Base-by-base conservation (phyloP, 2,888 invertebrate species). In the Tiphia femorata region DNA sequence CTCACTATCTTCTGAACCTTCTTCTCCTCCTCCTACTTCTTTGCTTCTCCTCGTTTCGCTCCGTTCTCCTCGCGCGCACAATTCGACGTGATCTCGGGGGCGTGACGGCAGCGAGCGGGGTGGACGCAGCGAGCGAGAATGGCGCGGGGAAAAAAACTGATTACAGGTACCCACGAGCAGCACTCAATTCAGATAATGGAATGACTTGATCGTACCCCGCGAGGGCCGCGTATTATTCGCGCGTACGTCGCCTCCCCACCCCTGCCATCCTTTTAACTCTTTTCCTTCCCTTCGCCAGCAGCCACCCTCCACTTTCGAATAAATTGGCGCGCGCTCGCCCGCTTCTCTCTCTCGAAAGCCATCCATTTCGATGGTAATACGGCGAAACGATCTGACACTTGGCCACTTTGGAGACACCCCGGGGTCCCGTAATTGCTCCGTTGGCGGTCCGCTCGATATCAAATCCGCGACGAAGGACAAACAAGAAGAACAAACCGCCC, bases 151-250 rank as follows among this genome's bases (percentile, higher is more conserved):
- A 57, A 63, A 61, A 49, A 59, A 62, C 56, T 72, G 75, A 78
- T 76, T 72, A 72, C 70, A 69, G 75, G 67, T 72, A 72, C 76
- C 73, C 72, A 68, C 72, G 75, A 70, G 74, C 77, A 75, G 70
- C 77, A 78, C 78, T 80, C 78, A 80, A 80, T 80, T 79, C 79
- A 72, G 77, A 78, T 80, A 80, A 80, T 80, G 77, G 79, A 80
- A 80, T 80, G 80, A 80, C 80, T 80, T 80, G 80, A 80, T 80
- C 78, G 77, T 67, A 62, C 67, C 33, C 33, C n/a, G n/a, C n/a
- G n/a, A n/a, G n/a, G n/a, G n/a, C n/a, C n/a, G n/a, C n/a, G n/a
- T n/a, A n/a, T 14, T 33, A 33, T 14, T 33, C 33, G 12, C 25
- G 33, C 33, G 16, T 43, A 16, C 23, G 14, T 25, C 27, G 12